These are phyloP conservation scores for Symphodus melops DNA, from an alignment of 2,113 vertebrate species.

Conservation along the genomic window DNA sequence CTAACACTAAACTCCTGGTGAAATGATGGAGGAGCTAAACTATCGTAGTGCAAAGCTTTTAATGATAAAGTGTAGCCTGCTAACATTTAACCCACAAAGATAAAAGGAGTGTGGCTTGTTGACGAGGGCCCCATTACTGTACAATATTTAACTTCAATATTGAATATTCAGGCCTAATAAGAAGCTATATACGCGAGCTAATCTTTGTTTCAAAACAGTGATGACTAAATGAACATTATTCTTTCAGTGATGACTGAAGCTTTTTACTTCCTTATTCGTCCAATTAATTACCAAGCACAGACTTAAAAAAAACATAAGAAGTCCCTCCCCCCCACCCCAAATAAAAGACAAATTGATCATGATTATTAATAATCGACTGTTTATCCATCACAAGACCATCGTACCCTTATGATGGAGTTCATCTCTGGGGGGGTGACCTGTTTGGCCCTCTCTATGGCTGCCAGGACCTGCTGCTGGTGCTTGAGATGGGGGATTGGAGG, in stretches of 20 bases:
- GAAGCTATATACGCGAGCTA: too few relatives aligned
- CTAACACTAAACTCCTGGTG: constrained; percentile 23
- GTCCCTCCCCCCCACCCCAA: background rate
- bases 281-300: background rate
- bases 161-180: too few relatives aligned
- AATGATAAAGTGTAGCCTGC: constrained; percentile 28
- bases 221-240: background rate
- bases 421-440: constrained; percentile 98
- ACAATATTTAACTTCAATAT: too few relatives aligned
- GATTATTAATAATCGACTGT: constrained; percentile 35
- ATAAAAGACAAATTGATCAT: constrained; percentile 19
- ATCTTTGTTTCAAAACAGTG: background rate
- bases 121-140: too few relatives aligned
- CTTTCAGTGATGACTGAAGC: too few relatives aligned
- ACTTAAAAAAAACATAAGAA: background rate
- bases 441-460: constrained; percentile 97
- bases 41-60: constrained; percentile 23
- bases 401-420: constrained; percentile 99
- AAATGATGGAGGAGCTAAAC: constrained; percentile 35
- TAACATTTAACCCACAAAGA: constrained; percentile 22
- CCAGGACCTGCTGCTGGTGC: constrained; percentile 99
- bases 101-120: constrained; percentile 13
- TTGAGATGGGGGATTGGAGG: constrained; percentile 55
- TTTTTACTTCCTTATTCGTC: background rate
- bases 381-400: constrained; percentile 29